Base-by-base conservation (phyloP, 2,888 invertebrate species). In the Phortica okadai region DNA sequence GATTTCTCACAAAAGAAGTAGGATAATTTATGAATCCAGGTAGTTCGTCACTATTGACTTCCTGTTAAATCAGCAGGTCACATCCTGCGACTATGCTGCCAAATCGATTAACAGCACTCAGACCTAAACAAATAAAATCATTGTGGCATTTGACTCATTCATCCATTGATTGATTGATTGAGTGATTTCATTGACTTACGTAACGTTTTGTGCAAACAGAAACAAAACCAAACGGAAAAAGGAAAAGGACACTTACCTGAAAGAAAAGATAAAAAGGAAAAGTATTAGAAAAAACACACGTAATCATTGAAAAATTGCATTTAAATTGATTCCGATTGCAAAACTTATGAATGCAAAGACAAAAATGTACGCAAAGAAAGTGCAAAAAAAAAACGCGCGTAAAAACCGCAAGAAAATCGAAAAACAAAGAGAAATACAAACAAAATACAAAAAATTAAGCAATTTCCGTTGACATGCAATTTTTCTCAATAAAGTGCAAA, bases 381-480 rank as follows among this genome's bases (percentile, higher is more conserved):
- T 75, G 75, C 77, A 81, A 74, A 80, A 33, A 50, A 50, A 50
- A 50, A 50, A 50, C 50, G 50, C 14, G 14, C 50, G 50, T 11
- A 50, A 50, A 50, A 50, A 50, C 50, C 8, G 10, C 25, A 33
- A 25, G 16, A 21, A 6, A 62, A 62, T 16, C n/a, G 21, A 62
- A 62, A 62, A 8, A 10, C 62, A 62, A 16, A 10, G 62, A 16
- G 11, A 25, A 25, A 73, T 82, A 33, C 33, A 33, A 33, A 33
- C 33, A 33, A 33, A 33, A 33, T 5, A 33, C 33, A 33, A 33
- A 82, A 87, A 82, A 87, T 87, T 82, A 84, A 80, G 84, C 85
- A 84, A 85, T 87, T 87, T 85, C 85, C 85, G 83, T 79, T 81
- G 81, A 76, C 83, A 82, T 80, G 78, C 78, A 77, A 78, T 79